phyloP scores from a whole-genome alignment of 2,113 vertebrate species.

The Thunnus maccoyii region DNA sequence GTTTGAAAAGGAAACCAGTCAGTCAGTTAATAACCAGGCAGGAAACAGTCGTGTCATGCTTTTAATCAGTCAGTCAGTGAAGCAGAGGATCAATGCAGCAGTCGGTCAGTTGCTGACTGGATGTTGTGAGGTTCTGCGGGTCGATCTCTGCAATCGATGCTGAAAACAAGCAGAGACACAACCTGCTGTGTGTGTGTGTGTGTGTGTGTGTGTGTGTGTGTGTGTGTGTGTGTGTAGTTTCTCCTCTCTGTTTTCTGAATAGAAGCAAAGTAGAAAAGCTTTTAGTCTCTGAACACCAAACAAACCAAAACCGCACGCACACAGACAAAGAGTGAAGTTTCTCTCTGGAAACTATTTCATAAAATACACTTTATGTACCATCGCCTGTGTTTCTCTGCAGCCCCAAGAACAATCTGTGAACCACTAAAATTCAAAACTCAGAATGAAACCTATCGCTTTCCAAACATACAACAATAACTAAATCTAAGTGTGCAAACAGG shows the following conservation, averaged over 20 bases:
- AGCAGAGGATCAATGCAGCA: conserved; percentile 47
- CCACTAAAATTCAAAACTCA: too few relatives aligned
- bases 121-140: conserved; percentile 66
- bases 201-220: conserved; percentile 27
- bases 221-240: conserved; percentile 5
- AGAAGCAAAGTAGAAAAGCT: conserved; percentile 16
- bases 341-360: conserved; percentile 26
- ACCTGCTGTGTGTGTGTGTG: conserved; percentile 55
- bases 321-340: conserved; percentile 21
- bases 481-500: too few relatives aligned
- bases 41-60: conserved; percentile 42
- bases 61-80: conserved; percentile 62
- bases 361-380: conserved; percentile 18
- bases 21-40: conserved; percentile 49
- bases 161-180: conserved; percentile 70
- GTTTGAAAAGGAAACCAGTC: conserved; percentile 30
- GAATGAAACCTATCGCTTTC: too few relatives aligned
- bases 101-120: conserved; percentile 55
- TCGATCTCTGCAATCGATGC: conserved; percentile 64
- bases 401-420: not conserved
- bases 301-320: conserved; percentile 27
- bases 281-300: conserved; percentile 44
- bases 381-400: not conserved
- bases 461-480: too few relatives aligned
- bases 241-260: conserved; percentile 11